Conservation (phyloP, 2,888 invertebrate species). For the Ecdyonurus torrentis region DNA sequence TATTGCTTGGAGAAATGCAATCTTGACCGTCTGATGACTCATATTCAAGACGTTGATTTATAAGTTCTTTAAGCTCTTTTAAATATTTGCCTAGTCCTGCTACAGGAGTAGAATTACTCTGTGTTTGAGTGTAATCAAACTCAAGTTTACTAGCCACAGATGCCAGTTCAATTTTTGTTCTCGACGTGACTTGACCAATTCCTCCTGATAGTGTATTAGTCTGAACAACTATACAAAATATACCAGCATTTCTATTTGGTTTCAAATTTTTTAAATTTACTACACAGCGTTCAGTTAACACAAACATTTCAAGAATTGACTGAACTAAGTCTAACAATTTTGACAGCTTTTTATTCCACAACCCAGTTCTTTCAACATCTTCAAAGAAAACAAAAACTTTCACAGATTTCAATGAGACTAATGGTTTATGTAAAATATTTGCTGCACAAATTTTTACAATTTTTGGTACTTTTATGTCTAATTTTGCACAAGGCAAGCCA, state of each 20-base stretch:
- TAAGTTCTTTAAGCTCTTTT: conserved; percentile 17
- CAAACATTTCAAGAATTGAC: background rate
- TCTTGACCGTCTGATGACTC: background rate
- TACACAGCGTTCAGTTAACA: background rate
- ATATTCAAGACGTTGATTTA: background rate
- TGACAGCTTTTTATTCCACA: background rate
- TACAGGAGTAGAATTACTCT: background rate
- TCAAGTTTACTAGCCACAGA: background rate
- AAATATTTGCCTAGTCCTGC: conserved; percentile 13
- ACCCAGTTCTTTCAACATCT: background rate
- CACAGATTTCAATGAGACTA: background rate
- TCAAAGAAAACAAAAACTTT: background rate
- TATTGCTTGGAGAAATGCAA: no score
- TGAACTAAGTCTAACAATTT: background rate
- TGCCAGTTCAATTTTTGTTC: background rate
- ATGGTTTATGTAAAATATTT: background rate
- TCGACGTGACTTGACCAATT: background rate
- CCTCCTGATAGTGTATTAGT: background rate
- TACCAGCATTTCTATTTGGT: background rate
- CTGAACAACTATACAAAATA: background rate
- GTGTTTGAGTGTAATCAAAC: background rate
- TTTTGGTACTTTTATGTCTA: background rate
- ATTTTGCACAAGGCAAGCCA: background rate
- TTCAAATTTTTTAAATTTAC: background rate
- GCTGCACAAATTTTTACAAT: background rate